Conservation (phyloP, 1,140 invertebrate species). For the Bombus terrestris region DNA sequence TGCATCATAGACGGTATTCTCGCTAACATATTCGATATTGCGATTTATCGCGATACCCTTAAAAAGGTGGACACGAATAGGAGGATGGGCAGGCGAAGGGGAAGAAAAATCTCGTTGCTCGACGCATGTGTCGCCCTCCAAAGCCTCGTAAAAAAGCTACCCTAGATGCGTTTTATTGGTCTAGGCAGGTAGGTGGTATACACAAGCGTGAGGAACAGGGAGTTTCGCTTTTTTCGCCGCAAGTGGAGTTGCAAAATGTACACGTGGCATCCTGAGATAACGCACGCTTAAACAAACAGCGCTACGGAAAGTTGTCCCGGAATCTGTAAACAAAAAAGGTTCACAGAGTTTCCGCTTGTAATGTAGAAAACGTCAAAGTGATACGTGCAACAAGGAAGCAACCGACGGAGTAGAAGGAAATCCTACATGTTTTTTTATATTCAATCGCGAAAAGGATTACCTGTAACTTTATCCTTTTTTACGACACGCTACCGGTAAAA, state of each 20-base stretch:
- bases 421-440: background rate
- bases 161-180: slow-evolving; percentile 27
- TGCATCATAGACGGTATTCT: background rate
- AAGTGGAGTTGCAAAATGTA: slow-evolving; percentile 20
- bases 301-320: background rate
- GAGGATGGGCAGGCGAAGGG: background rate
- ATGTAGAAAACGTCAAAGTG: slow-evolving; percentile 2
- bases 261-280: slow-evolving; percentile 3
- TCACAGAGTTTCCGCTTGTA: background rate
- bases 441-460: background rate
- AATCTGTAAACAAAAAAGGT: slow-evolving; percentile 13
- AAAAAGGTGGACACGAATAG: background rate
- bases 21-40: slow-evolving; percentile 20
- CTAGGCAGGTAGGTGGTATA: background rate
- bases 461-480: slow-evolving; percentile 4
- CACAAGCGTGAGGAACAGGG: background rate
- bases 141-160: slow-evolving; percentile 22
- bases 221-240: slow-evolving; percentile 1
- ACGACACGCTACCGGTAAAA: background rate
- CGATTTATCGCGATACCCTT: background rate
- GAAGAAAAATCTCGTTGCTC: slow-evolving; percentile 14
- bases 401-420: too few species aligned
- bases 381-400: background rate
- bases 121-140: background rate
- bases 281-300: slow-evolving; percentile 14